phyloP scores from a whole-genome alignment of 2,113 vertebrate species.

The Fregata magnificens region DNA sequence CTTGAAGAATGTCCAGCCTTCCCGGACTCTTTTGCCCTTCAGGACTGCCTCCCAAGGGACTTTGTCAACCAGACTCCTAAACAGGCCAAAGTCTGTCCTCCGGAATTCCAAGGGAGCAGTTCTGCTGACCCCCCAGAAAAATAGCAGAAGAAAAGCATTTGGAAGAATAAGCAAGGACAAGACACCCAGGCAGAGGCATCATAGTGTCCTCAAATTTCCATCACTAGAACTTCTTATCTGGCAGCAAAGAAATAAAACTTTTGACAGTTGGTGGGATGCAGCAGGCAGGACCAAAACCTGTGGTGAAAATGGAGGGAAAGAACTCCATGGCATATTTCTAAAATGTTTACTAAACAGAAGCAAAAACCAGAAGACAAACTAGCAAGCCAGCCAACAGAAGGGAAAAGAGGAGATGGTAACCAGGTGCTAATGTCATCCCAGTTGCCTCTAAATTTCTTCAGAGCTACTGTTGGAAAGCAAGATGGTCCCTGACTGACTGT shows the following conservation, averaged over 20 bases:
- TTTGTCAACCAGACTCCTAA: no score
- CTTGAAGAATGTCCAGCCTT: no score
- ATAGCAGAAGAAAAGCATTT: not conserved
- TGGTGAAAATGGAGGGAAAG: not conserved
- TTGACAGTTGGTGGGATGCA: not conserved
- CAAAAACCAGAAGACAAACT: not conserved
- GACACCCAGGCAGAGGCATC: not conserved
- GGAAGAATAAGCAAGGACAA: not conserved
- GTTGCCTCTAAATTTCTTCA: not conserved
- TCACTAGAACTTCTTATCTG: not conserved
- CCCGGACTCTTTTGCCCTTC: no score
- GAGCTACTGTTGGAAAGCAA: not conserved
- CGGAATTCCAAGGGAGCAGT: no score
- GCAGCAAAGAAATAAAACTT: not conserved
- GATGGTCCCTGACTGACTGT: not conserved
- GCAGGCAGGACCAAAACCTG: not conserved
- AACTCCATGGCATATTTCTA: not conserved
- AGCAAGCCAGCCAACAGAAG: not conserved
- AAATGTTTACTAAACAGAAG: not conserved
- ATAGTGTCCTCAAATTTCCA: not conserved
- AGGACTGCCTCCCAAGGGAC: no score
- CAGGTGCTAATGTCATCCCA: not conserved
- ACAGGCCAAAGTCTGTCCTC: no score
- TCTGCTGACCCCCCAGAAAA: not conserved
- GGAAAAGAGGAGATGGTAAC: not conserved